These are phyloP conservation scores for Phocoena sinus DNA, from an alignment of 2,113 vertebrate genomes.

Conservation along the genomic window DNA sequence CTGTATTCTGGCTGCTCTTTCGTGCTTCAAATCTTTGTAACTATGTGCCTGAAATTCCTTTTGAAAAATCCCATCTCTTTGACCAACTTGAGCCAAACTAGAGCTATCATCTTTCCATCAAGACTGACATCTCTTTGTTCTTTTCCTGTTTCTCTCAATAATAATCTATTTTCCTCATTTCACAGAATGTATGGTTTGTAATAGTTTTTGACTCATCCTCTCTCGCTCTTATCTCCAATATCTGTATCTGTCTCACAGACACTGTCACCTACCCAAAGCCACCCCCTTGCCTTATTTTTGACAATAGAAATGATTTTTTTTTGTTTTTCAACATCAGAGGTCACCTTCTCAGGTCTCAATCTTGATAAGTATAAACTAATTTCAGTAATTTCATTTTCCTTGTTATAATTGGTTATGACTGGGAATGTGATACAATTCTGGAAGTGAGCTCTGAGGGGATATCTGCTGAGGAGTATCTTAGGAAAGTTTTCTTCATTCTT, in stretches of 20 bases:
- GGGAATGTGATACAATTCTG: background rate
- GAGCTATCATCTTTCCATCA: slow-evolving; percentile 71
- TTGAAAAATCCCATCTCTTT: slow-evolving; percentile 58
- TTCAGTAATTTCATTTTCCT: background rate
- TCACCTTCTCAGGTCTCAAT: background rate
- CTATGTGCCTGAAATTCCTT: background rate
- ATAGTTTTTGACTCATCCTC: slow-evolving; percentile 42
- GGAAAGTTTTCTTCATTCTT: background rate
- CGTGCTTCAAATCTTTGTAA: slow-evolving; percentile 1
- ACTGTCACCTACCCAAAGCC: background rate
- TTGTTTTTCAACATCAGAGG: background rate
- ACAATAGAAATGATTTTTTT: background rate
- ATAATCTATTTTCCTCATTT: slow-evolving; percentile 55
- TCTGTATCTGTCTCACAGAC: background rate
- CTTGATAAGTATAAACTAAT: background rate
- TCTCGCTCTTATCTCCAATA: background rate
- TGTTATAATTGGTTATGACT: background rate
- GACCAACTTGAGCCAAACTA: slow-evolving; percentile 23
- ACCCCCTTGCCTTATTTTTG: background rate
- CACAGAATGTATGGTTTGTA: background rate
- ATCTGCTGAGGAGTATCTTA: background rate
- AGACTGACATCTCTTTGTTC: slow-evolving; percentile 52
- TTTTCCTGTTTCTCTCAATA: slow-evolving; percentile 57
- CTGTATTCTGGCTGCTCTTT: background rate
- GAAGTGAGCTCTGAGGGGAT: background rate